Evolutionary conservation across 2,888 invertebrate species (phyloP).

Genomic region (Amiota mariae): DNA sequence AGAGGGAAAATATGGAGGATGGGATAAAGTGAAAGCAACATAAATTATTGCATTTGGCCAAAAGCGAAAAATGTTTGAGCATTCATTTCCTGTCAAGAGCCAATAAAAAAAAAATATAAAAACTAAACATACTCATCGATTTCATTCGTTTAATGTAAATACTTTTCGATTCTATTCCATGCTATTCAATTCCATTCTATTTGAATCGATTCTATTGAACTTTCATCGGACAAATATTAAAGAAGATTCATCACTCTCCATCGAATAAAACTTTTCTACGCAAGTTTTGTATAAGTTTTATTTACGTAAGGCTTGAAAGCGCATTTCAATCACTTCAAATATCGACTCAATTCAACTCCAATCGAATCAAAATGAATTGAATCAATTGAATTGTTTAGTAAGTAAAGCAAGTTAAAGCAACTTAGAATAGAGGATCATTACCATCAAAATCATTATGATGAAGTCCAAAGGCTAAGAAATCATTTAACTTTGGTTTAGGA

Average conservation of each 20-base stretch:
- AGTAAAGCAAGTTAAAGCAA: constrained; percentile 39
- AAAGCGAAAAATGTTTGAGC: constrained; percentile 24
- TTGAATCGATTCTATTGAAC: background rate
- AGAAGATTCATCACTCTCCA: background rate
- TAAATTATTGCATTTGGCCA: constrained; percentile 16
- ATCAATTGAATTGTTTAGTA: constrained; percentile 56
- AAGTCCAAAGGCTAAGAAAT: background rate
- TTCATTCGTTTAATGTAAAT: background rate
- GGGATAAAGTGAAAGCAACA: background rate
- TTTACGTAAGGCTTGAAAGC: constrained; percentile 54
- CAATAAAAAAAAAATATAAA: background rate
- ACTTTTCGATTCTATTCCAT: constrained; percentile 8
- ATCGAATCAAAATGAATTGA: constrained; percentile 36
- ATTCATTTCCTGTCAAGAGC: constrained; percentile 42
- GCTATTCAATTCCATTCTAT: background rate
- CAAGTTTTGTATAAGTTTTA: constrained; percentile 43
- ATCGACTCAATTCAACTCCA: background rate
- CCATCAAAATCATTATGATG: too few relatives aligned
- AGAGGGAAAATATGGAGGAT: background rate
- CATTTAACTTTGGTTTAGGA: too few relatives aligned
- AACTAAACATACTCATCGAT: background rate
- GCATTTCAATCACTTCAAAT: constrained; percentile 34
- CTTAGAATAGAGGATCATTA: constrained; percentile 35
- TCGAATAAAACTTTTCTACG: background rate
- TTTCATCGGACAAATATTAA: constrained; percentile 1